A percentile compares a stretch with the other conserved stretches of the same genome.
Evolutionary conservation across 2,797 vertebrate genomes (phyloP).

Genomic region (Danio choprae): DNA sequence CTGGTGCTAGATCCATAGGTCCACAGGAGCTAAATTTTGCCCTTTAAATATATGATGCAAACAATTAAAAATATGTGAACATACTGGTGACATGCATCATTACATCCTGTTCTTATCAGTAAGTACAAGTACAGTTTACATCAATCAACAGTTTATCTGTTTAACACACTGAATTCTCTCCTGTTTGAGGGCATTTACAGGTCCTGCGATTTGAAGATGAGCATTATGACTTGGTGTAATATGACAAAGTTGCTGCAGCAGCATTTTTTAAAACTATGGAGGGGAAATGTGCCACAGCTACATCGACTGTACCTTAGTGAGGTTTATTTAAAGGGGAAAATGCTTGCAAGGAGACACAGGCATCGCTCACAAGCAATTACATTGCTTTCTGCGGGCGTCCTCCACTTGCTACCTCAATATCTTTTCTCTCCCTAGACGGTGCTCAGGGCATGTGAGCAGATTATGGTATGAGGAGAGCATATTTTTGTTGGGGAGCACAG

Average conservation of each 20-base stretch:
- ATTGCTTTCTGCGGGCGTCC: conserved; percentile 54
- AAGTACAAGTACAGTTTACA: conserved; percentile 20
- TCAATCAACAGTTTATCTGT: conserved; percentile 32
- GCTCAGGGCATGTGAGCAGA: conserved; percentile 34
- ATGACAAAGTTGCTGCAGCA: conserved; percentile 21
- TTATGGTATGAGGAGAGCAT: conserved; percentile 35
- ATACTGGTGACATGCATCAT: conserved; percentile 21
- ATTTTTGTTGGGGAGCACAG: conserved; percentile 47
- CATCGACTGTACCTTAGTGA: conserved; percentile 8
- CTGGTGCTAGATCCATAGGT: neutral
- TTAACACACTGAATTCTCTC: conserved; percentile 20
- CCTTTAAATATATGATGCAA: no score
- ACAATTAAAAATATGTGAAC: no score
- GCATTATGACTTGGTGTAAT: conserved; percentile 36
- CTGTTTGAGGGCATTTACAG: conserved; percentile 29
- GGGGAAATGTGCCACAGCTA: conserved; percentile 13
- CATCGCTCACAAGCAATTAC: conserved; percentile 65
- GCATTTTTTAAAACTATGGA: conserved; percentile 44
- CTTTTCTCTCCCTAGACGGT: conserved; percentile 56
- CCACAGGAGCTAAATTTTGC: no score
- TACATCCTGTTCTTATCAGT: conserved; percentile 36
- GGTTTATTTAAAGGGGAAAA: conserved; percentile 40
- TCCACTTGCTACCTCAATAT: conserved; percentile 53
- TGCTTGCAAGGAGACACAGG: conserved; percentile 56
- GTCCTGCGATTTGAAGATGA: conserved; percentile 42